Evolutionary conservation across 1,140 invertebrate species (phyloP).

Genomic region (Pomacea maculata): DNA sequence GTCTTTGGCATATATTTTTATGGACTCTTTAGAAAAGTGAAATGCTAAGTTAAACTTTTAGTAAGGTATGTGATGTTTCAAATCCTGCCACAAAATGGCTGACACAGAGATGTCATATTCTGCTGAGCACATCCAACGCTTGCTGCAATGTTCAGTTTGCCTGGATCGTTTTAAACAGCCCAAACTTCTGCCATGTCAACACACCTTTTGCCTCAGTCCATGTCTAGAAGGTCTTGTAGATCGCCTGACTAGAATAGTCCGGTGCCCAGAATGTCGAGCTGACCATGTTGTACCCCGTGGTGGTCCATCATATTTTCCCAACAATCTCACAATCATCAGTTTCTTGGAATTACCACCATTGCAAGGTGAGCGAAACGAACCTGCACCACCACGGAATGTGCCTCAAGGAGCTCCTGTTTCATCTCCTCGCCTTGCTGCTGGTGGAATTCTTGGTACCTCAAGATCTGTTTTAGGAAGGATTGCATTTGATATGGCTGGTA

Average conservation of each 20-base stretch:
- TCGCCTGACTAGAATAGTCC: constrained; percentile 74
- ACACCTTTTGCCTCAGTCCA: constrained; percentile 97
- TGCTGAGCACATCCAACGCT: constrained; percentile 85
- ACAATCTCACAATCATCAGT: constrained; percentile 55
- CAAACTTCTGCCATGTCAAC: constrained; percentile 97
- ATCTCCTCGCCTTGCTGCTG: neutral
- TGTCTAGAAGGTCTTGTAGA: constrained; percentile 58
- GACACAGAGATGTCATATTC: constrained; percentile 35
- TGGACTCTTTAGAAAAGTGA: too few relatives aligned
- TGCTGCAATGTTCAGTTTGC: constrained; percentile 97
- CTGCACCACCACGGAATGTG: constrained; percentile 4
- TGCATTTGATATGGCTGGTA: constrained; percentile 9
- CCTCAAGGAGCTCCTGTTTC: neutral
- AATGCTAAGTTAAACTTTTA: too few relatives aligned
- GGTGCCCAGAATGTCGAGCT: constrained; percentile 98
- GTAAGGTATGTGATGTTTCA: too few relatives aligned
- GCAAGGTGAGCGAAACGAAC: constrained; percentile 81
- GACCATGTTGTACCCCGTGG: constrained; percentile 89
- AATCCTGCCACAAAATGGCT: constrained; percentile 13
- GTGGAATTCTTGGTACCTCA: too few relatives aligned
- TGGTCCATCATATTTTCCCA: constrained; percentile 49
- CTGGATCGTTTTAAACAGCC: constrained; percentile 96
- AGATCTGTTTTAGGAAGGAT: constrained; percentile 3
- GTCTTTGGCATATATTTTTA: too few relatives aligned
- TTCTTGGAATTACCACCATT: constrained; percentile 74